Base-by-base conservation (phyloP, 2,113 vertebrate genomes). In the Sitta europaea region DNA sequence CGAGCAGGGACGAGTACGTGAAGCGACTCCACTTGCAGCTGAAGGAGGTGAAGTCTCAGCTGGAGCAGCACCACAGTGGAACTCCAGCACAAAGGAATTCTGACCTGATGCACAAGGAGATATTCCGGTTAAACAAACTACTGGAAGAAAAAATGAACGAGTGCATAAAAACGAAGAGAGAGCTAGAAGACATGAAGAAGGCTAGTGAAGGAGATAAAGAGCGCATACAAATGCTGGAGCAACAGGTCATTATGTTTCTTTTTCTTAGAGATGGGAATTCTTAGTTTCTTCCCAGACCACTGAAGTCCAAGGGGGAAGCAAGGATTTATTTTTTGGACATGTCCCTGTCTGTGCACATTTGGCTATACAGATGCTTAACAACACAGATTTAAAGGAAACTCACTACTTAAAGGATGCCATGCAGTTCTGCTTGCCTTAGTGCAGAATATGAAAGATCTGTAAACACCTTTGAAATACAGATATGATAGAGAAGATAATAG, bases 1-100 rank as follows among this genome's bases (percentile, higher is more conserved):
- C 98, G 0, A 99, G 99, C 70, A 95, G 99, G 94, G 99, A 99
- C 4, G 98, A 99, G 74, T 99, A 99, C 0, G 99, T 99, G 94
- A 97, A 98, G 89, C 97, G 97, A 8, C 96, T 99, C 33, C 99
- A 98, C 51, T 95, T 98, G 70, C 98, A 98, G 96, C 96, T 99
- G 33, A 98, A 97, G 91, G 98, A 98, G 71, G 89, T 94, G 84
- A 96, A 93, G 12, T 75, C 45, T 0, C 86, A 94, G 18, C 74
- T 38, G 7, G 97, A 96, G 50, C 95, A 95, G 7, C 97, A 92
- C 66, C 94, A 92, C 0, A 23, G 91, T 1, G 18, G 88, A 7
- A 51, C 43, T 2, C 63, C 97, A 12, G 88, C 89, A 47, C 94
- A 97, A 0, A 93, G 93, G 5, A 96, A 73, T 55, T 53, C 92